Evolutionary conservation across 2,888 invertebrate species (phyloP).

Genomic region (Itoplectis maculator): DNA sequence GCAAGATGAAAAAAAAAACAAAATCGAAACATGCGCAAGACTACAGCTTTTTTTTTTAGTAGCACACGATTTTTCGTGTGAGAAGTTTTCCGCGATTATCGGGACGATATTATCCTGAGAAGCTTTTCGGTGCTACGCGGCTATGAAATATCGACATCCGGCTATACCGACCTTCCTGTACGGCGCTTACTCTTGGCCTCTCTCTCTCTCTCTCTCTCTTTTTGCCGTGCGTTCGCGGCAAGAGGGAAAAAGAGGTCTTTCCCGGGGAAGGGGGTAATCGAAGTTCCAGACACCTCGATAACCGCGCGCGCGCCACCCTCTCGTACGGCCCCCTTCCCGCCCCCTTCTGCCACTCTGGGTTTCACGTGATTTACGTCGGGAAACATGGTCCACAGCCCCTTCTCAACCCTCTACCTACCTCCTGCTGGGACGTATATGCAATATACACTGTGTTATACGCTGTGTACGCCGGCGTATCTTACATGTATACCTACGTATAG

Average conservation of each 20-base stretch:
- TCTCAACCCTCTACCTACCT: slow-evolving; percentile 3
- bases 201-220: slow-evolving; percentile 8
- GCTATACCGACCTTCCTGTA: slow-evolving; percentile 45
- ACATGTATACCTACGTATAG: slow-evolving; percentile 24
- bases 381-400: slow-evolving; percentile 55
- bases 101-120: slow-evolving; percentile 48
- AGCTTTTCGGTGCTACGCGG: slow-evolving; percentile 46
- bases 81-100: slow-evolving; percentile 51
- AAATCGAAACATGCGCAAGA: no score
- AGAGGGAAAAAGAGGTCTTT: slow-evolving; percentile 49
- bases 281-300: slow-evolving; percentile 65
- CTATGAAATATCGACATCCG: slow-evolving; percentile 59
- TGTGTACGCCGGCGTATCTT: slow-evolving; percentile 20
- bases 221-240: no score
- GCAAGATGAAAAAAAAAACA: background rate
- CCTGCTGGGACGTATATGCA: slow-evolving; percentile 20
- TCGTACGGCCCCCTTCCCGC: slow-evolving; percentile 12
- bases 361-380: slow-evolving; percentile 62
- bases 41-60: slow-evolving; percentile 39
- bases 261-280: slow-evolving; percentile 59
- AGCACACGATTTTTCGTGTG: slow-evolving; percentile 9
- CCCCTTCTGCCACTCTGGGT: slow-evolving; percentile 41
- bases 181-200: slow-evolving; percentile 35
- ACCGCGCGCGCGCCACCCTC: slow-evolving; percentile 14
- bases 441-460: background rate